phyloP scores from a whole-genome alignment of 1,140 invertebrate genomes.

The Lordiphosa stackelbergi region DNA sequence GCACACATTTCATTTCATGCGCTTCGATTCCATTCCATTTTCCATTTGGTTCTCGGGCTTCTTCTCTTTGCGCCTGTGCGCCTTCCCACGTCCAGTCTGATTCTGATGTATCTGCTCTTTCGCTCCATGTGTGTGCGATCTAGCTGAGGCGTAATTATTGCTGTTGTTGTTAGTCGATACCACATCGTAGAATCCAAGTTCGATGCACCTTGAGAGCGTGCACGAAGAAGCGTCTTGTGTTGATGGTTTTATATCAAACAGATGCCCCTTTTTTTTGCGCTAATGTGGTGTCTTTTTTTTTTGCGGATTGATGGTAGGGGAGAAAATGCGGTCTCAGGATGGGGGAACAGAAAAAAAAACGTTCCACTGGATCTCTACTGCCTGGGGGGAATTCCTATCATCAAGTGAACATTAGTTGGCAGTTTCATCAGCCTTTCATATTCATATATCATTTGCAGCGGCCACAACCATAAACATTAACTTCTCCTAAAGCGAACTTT shows the following conservation, averaged over 20 bases:
- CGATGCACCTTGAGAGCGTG: conserved; percentile 38
- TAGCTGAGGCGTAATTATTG: conserved; percentile 57
- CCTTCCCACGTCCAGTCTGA: conserved; percentile 35
- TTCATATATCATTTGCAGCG: too few relatives aligned
- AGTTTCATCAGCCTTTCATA: too few relatives aligned
- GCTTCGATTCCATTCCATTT: conserved; percentile 66
- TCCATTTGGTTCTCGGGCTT: conserved; percentile 51
- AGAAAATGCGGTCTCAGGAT: background rate
- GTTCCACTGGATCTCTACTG: background rate
- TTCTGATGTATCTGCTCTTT: background rate
- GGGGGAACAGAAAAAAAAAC: background rate
- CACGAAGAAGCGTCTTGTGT: conserved; percentile 30
- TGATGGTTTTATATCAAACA: conserved; percentile 68
- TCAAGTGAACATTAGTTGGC: conserved; percentile 2
- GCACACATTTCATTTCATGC: conserved; percentile 50
- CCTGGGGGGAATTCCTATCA: conserved; percentile 3
- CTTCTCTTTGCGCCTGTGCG: conserved; percentile 40
- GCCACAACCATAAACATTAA: too few relatives aligned
- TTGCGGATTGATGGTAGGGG: background rate
- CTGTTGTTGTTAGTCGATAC: conserved; percentile 39
- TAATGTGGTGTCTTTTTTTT: conserved; percentile 6
- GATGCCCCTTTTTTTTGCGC: conserved; percentile 43
- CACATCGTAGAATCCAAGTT: conserved; percentile 42
- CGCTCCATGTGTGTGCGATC: conserved; percentile 40
- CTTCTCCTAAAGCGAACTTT: too few relatives aligned